Evolutionary conservation across 2,113 vertebrate species (phyloP).

Genomic region (Oriolus oriolus): DNA sequence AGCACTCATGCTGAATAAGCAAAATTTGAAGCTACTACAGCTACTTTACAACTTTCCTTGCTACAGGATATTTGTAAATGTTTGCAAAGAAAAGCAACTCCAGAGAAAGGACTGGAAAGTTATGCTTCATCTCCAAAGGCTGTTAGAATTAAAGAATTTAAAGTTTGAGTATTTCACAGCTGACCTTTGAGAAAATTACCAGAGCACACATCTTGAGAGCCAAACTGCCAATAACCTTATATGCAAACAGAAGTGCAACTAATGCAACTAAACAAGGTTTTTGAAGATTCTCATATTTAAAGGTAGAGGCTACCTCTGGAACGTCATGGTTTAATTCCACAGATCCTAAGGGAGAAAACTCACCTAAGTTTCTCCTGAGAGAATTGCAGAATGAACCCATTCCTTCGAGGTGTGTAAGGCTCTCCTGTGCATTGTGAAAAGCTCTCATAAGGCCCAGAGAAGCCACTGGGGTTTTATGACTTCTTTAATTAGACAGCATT

Average conservation of each 20-base stretch:
- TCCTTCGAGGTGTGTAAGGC: neutral
- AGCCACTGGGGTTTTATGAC: neutral
- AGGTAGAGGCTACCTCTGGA: neutral
- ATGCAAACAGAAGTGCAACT: neutral
- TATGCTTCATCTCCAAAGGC: neutral
- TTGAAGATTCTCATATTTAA: neutral
- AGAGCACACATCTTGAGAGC: neutral
- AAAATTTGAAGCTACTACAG: neutral
- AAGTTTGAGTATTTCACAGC: neutral
- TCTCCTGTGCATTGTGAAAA: neutral
- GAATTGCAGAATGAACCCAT: neutral
- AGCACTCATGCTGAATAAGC: neutral
- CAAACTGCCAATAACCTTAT: neutral
- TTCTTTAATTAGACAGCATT: slow-evolving; percentile 28
- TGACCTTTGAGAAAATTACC: neutral
- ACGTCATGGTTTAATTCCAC: neutral
- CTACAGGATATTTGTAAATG: neutral
- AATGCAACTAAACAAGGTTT: neutral
- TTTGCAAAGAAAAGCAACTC: neutral
- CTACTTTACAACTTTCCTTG: neutral
- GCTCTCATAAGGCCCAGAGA: neutral
- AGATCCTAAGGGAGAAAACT: neutral
- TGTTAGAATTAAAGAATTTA: neutral
- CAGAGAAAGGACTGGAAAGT: neutral
- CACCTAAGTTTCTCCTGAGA: neutral